These are phyloP conservation scores for Dicyrtomina minuta DNA, from an alignment of 2,888 invertebrate genomes.

Conservation along the genomic window DNA sequence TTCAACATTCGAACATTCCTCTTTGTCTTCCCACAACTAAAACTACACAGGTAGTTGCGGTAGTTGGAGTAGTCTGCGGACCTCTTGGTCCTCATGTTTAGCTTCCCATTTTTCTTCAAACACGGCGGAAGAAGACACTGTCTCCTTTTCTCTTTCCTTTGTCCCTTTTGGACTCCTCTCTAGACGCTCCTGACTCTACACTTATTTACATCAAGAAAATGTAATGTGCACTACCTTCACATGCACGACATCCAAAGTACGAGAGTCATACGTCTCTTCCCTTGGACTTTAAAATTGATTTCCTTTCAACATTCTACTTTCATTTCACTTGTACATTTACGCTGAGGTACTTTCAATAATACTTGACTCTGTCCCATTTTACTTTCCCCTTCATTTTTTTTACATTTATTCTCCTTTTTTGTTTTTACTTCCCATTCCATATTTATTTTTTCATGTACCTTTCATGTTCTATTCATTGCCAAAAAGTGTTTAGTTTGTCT, in stretches of 20 bases:
- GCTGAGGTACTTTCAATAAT: no score
- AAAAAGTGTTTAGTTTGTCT: no score
- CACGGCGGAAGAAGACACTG: not conserved
- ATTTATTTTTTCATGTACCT: no score
- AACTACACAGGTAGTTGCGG: not conserved
- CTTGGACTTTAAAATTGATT: not conserved
- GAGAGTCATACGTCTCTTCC: not conserved
- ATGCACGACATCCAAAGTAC: not conserved
- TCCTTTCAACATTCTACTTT: no score
- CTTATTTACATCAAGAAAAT: not conserved
- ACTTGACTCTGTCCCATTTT: no score
- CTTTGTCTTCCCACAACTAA: not conserved
- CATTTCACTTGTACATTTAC: no score
- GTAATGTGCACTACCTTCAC: no score
- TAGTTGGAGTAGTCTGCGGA: not conserved
- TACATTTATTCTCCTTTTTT: no score
- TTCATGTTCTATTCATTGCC: no score
- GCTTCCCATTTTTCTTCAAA: not conserved
- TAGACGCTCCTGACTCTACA: no score
- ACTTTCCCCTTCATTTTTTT: no score
- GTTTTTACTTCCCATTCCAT: no score
- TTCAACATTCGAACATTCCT: not conserved
- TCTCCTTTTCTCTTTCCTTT: not conserved
- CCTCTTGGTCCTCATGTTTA: not conserved
- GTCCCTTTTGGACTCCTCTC: not conserved